Conservation (phyloP, 2,888 invertebrate genomes). For the Meliscaeva auricollis region DNA sequence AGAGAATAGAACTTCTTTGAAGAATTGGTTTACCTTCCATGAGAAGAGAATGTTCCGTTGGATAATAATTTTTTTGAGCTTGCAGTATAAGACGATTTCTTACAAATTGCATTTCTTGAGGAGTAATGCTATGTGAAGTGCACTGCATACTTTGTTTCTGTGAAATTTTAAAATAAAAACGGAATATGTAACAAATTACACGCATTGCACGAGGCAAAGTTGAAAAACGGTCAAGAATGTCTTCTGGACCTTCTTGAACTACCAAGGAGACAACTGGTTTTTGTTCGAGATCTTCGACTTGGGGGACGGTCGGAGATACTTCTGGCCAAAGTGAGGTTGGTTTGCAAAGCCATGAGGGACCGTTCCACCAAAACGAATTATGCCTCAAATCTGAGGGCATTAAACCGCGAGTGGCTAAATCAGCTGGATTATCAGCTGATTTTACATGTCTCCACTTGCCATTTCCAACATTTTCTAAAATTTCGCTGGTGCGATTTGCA, state of each 20-base stretch:
- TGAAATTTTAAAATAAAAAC: conserved; percentile 3
- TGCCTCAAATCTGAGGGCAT: conserved; percentile 18
- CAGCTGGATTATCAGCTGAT: background rate
- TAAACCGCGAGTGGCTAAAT: background rate
- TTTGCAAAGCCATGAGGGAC: conserved; percentile 11
- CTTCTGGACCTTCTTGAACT: background rate
- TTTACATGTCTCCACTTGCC: background rate
- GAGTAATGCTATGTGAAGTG: background rate
- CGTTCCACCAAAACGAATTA: conserved; percentile 34
- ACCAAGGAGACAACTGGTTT: background rate
- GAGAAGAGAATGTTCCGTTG: background rate
- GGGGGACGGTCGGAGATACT: no score
- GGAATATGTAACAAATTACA: conserved; percentile 25
- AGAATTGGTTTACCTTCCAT: background rate
- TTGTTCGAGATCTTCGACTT: background rate
- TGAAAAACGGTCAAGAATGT: conserved; percentile 39
- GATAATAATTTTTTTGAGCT: background rate
- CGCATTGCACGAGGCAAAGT: conserved; percentile 24
- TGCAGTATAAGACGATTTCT: background rate
- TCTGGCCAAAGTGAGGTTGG: background rate
- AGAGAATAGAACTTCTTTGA: background rate
- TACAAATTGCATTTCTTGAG: background rate
- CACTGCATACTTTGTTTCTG: background rate
- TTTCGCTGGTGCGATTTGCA: no score
- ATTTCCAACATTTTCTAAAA: background rate